Evolutionary conservation across 1,140 invertebrate genomes (phyloP).

Genomic region (Cherax destructor): DNA sequence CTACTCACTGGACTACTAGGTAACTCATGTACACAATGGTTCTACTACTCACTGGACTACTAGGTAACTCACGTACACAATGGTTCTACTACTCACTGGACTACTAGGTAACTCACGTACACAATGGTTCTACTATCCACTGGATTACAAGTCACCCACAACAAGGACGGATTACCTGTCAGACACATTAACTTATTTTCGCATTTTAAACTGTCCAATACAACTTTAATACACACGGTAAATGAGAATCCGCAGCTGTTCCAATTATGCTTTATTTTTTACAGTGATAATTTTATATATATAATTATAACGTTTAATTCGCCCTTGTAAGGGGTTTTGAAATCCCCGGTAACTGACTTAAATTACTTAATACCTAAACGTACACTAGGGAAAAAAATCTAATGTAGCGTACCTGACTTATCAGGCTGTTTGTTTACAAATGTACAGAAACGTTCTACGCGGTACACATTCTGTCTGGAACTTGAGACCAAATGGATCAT

Average conservation of each 20-base stretch:
- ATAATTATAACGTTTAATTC: not conserved
- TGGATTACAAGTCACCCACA: not conserved
- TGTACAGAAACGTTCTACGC: conserved; percentile 17
- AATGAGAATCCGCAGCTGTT: too few relatives aligned
- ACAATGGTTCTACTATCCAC: too few relatives aligned
- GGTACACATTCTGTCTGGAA: not conserved
- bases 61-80: too few relatives aligned
- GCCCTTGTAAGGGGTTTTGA: not conserved
- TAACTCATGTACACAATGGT: too few relatives aligned
- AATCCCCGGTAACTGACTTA: not conserved
- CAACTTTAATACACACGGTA: too few relatives aligned
- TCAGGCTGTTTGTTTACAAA: conserved; percentile 36
- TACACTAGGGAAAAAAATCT: conserved; percentile 23
- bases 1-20: too few relatives aligned
- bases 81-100: too few relatives aligned
- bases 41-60: too few relatives aligned
- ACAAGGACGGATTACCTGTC: not conserved
- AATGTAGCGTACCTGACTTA: conserved; percentile 5
- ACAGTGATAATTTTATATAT: not conserved
- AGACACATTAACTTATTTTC: not conserved
- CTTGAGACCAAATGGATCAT: not conserved
- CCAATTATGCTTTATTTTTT: not conserved
- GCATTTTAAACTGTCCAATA: too few relatives aligned
- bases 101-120: too few relatives aligned
- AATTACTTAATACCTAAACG: conserved; percentile 28